Percentiles rank a stretch among this genome's conserved stretches.
Conservation (phyloP, 92 coral and sea anemone species). For the Paramuricea clavata region DNA sequence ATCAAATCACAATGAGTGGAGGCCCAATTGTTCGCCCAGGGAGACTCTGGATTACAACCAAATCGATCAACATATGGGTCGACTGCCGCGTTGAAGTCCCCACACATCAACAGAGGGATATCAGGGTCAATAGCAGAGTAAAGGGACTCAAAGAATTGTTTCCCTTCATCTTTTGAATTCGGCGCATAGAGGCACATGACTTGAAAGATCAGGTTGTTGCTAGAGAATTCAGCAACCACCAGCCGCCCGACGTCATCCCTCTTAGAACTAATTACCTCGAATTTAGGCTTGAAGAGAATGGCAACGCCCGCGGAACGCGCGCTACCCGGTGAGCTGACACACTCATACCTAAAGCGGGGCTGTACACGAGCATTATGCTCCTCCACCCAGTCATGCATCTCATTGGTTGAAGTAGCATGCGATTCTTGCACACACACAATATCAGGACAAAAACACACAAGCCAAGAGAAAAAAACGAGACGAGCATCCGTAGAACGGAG, state of each 20-base stretch:
- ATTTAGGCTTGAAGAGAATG: not conserved
- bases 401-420: constrained; percentile 30
- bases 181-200: constrained; percentile 37
- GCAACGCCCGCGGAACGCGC: constrained; percentile 28
- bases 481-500: not conserved
- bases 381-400: no score
- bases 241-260: not conserved
- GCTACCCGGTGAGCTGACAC: constrained; percentile 39
- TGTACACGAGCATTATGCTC: not conserved
- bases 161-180: constrained; percentile 14
- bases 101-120: not conserved
- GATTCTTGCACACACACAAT: constrained; percentile 50
- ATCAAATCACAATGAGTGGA: not conserved
- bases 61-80: not conserved
- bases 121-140: constrained; percentile 15
- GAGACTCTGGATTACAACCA: not conserved
- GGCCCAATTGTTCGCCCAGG: constrained; percentile 41
- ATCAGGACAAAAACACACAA: not conserved
- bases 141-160: constrained; percentile 40
- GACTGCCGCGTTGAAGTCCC: constrained; percentile 28
- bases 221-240: not conserved
- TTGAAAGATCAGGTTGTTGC: not conserved
- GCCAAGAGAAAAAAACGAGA: not conserved
- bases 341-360: not conserved
- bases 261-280: not conserved